Base-by-base conservation (phyloP, 2,113 vertebrate genomes). In the Tyto alba region DNA sequence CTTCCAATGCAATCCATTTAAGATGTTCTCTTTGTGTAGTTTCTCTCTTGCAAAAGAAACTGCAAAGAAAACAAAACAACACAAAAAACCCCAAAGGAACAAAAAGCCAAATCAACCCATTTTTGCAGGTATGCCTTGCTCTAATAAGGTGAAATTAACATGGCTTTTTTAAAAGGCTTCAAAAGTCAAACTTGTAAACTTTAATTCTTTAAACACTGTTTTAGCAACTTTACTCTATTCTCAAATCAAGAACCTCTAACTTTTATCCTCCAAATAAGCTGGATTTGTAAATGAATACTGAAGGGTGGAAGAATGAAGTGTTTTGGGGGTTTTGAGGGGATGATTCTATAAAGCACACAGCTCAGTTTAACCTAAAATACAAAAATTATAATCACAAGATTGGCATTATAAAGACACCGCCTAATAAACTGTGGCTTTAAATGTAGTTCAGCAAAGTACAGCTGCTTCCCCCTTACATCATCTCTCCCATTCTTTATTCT, bases 381-480 rank as follows among this genome's bases (percentile, higher is more conserved):
- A 11, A 85, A 87, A 29, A 67, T 0, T 1, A 82, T 40, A 85
- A 89, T 23, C 45, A 77, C 40, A 78, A 66, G 29, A 45, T 2
- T 11, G 52, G 29, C 29, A 36, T 88, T 95, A 68, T 13, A 71
- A 60, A 92, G 95, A 80, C 32, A 75, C 25, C 59, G 85, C 62
- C 62, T 91, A 85, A 80, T 74, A 86, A 94, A 88, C 43, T 66
- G 73, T 59, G 60, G 26, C 79, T 94, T 80, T 82, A 62, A 82
- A 89, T 13, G 43, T 7, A 63, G 85, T 26, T 88, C 55, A 85
- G 74, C 38, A n/a, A 88, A 97, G 87, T 69, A 89, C 95, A 97
- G 96, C 96, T 96, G 96, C 93, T 94, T 85, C 71, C 60, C 80
- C 62, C 89, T 96, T 95, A 92, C 96, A 95, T 91, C 94, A 97